Evolutionary conservation across 1,140 invertebrate species (phyloP).

Genomic region (Achroia grisella): DNA sequence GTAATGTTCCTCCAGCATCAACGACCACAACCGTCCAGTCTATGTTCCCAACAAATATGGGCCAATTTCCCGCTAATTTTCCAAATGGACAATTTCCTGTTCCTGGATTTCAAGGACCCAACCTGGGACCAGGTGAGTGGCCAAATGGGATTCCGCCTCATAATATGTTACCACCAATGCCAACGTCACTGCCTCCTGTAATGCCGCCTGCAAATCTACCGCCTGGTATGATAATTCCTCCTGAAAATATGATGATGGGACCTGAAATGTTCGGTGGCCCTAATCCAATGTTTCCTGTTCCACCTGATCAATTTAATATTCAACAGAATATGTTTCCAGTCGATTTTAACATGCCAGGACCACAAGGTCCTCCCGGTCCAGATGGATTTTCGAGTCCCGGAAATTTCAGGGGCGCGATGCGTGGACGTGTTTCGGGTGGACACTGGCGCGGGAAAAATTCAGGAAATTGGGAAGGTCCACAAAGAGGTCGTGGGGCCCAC

Average conservation of each 20-base stretch:
- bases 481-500: constrained; percentile 64
- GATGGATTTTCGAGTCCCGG: constrained; percentile 57
- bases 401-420: constrained; percentile 65
- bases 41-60: constrained; percentile 69
- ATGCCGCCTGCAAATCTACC: constrained; percentile 36
- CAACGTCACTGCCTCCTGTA: constrained; percentile 35
- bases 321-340: constrained; percentile 61
- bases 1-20: constrained; percentile 60
- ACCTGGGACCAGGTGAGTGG: constrained; percentile 55
- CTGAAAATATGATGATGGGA: constrained; percentile 64
- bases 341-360: constrained; percentile 55
- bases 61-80: constrained; percentile 64
- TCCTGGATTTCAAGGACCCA: constrained; percentile 49
- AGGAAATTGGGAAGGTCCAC: constrained; percentile 71
- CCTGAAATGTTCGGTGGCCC: constrained; percentile 73
- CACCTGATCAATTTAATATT: constrained; percentile 57
- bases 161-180: constrained; percentile 32
- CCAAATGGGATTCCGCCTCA: constrained; percentile 49
- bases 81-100: constrained; percentile 54
- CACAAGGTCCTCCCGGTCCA: constrained; percentile 47
- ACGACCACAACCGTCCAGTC: constrained; percentile 44
- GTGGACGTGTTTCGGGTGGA: constrained; percentile 63
- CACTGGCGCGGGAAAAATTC: constrained; percentile 70
- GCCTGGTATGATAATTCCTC: constrained; percentile 57
- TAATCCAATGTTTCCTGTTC: constrained; percentile 57